These are phyloP conservation scores for Caenorhabditis angaria DNA, from an alignment of 2,888 invertebrate genomes.

Conservation along the genomic window DNA sequence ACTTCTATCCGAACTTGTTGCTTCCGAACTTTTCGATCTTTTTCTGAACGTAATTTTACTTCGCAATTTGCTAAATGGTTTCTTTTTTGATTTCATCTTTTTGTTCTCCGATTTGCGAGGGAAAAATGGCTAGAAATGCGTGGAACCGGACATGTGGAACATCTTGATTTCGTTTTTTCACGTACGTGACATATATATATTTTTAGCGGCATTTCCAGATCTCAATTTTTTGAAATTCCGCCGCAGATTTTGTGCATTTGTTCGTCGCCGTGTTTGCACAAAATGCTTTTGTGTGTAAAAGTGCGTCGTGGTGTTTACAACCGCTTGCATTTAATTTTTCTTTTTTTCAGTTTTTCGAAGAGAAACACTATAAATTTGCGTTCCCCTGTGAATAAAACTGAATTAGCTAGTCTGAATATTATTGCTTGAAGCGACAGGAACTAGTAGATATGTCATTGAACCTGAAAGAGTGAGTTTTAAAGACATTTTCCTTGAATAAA, in stretches of 20 bases:
- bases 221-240: not conserved
- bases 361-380: too few species aligned
- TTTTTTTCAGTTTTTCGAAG: not conserved
- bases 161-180: too few species aligned
- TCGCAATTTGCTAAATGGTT: too few species aligned
- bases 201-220: not conserved
- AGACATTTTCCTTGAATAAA: not conserved
- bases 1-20: not conserved
- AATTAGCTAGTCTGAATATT: too few species aligned
- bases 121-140: too few species aligned
- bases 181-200: too few species aligned
- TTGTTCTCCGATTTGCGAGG: too few species aligned
- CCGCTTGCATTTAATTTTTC: not conserved
- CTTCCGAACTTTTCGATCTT: not conserved
- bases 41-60: too few species aligned
- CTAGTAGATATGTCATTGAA: slow-evolving; percentile 28
- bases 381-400: too few species aligned
- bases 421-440: not conserved
- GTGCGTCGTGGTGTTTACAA: not conserved
- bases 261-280: not conserved
- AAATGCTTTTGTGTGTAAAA: not conserved
- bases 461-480: slow-evolving; percentile 33
- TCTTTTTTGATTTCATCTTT: too few species aligned
- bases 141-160: too few species aligned
- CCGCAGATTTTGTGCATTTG: not conserved